Base-by-base conservation (phyloP, 2,113 vertebrate genomes). In the Siniperca knerii region DNA sequence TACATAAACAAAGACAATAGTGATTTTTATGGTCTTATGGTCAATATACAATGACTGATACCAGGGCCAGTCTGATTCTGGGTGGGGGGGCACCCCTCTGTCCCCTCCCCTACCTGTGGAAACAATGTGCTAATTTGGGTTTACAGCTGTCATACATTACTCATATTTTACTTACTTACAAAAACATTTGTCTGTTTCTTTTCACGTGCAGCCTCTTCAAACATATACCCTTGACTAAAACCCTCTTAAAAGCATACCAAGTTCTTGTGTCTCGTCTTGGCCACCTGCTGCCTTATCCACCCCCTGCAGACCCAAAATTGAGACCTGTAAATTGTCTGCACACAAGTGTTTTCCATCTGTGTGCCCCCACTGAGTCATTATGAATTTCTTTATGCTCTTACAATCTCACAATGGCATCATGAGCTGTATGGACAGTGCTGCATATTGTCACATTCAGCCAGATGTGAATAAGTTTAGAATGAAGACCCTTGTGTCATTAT, bases 241-340 rank as follows among this genome's bases (percentile, higher is more conserved):
- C 12, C n/a, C 25, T 70, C 12, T 46, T 68, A 54, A 85, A 84
- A 10, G 3, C 21, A 37, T 23, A 16, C 4, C 16, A 48, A 37
- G 25, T 54, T 48, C 8, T 54, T n/a, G 20, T 55, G 55, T 65
- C 52, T 83, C 9, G 4, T 80, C 72, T 71, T 42, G 54, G 21
- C 44, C 74, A 64, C 55, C 62, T 79, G 70, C 18, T 12, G 67
- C 35, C 18, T 52, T 7, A 52, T 69, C 25, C 4, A 1, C 64
- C 72, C 37, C 55, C 35, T 61, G 52, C 62, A 88, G 66, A 73
- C n/a, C 20, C 46, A 20, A 66, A 33, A 29, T 29, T 29, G 18
- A 80, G 50, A 91, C 87, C 87, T 90, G 89, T 40, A 64, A 91
- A 88, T 16, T 61, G 69, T 75, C 70, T 73, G 67, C 48, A 40